A percentile compares a stretch with the other conserved stretches of the same genome.
These are phyloP conservation scores for Gortyna flavago DNA, from an alignment of 2,888 invertebrate genomes.

Conservation along the genomic window DNA sequence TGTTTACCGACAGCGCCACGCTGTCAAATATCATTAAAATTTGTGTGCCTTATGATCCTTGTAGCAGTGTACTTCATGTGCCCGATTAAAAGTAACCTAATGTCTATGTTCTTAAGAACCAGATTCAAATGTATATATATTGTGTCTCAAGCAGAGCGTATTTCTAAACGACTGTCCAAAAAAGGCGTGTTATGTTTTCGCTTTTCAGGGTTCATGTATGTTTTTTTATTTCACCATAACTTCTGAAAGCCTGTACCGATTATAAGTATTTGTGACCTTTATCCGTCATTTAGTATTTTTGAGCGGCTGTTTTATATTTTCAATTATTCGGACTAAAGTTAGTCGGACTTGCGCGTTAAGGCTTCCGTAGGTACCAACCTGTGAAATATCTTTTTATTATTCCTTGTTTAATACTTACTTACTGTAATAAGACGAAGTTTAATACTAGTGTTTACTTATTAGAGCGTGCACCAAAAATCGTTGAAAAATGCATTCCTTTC, in stretches of 20 bases:
- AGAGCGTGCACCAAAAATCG: neutral
- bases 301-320: neutral
- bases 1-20: neutral
- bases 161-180: neutral
- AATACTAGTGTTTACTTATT: neutral
- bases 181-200: neutral
- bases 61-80: neutral
- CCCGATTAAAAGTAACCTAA: neutral
- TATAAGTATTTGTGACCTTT: neutral
- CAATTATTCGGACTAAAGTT: neutral
- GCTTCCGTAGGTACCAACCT: neutral
- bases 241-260: neutral
- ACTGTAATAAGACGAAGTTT: neutral
- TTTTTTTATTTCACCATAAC: too few species aligned
- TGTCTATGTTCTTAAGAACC: neutral
- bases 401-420: neutral
- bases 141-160: too few species aligned
- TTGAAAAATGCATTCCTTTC: neutral
- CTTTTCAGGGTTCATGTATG: too few species aligned
- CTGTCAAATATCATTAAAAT: neutral
- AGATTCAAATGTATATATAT: neutral
- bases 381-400: neutral
- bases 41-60: neutral
- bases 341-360: neutral
- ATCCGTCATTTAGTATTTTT: neutral